Evolutionary conservation across 1,140 invertebrate genomes (phyloP), one percentile per base, ranked within the genome.

Genomic region (Achroia grisella): DNA sequence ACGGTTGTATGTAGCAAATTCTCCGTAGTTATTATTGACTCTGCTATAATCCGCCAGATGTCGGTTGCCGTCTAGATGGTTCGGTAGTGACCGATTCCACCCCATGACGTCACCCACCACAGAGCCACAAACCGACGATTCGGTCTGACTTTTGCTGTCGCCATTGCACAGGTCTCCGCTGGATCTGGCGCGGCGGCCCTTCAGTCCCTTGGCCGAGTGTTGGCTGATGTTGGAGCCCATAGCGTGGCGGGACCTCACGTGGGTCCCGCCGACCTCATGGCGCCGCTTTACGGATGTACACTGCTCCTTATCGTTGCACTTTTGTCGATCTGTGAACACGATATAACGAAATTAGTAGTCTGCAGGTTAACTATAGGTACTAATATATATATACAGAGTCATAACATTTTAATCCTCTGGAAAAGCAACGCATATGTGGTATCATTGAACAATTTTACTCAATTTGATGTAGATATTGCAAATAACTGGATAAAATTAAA

Each of bases 181-280:
- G 23, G 91, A 93, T 47, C 92, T 89, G 2, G 91, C 91, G 37
- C 92, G 86, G 8, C 92, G 88, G 29, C 91, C 91, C 10, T 68
- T 91, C 82, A 59, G 89, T 86, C 60, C 91, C 75, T 93, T 93
- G 46, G 88, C 88, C 50, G 88, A 91, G 67, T 91, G 90, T 29
- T 91, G 88, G 74, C 91, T 92, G 46, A 93, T 87, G 81, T 93
- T 93, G 15, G 91, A 91, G 54, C 92, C 92, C 92, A 93, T 93
- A 47, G 71, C 66, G 48, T 64, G 75, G 79, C 71, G 74, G 72
- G 74, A 77, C 76, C 79, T 77, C 61, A 79, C 40, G 64, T 58
- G 65, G 73, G 76, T 62, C 75, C 76, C 76, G 74, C 71, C 72
- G 57, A 59, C 70, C 62, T 53, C 75, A 76, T 81, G 50, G 53